Evolutionary conservation across 2,888 invertebrate species (phyloP), one percentile per base, ranked within the genome.

Genomic region (Heteropelma amictum): DNA sequence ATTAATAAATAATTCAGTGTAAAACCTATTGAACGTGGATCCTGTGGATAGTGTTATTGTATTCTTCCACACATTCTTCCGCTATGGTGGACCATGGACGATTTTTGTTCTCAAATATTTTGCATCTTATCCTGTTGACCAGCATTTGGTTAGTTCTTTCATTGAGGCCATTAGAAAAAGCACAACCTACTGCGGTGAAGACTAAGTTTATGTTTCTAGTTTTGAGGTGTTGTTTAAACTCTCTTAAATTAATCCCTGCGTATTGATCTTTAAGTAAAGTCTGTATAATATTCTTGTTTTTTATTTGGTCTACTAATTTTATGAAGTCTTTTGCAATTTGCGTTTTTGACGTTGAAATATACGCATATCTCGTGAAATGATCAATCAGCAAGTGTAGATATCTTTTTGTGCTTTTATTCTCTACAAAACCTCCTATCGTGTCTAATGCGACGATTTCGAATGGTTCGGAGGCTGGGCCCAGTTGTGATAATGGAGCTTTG

Each of bases 111-210:
- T 82, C 79, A 68, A 76, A 79, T 28, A 82, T 82, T 77, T 82
- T 83, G 60, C 83, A 84, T 68, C 83, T 72, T 58, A 84, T 83
- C 77, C 78, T 79, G 45, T 83, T 84, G 2, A 83, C 73, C 33
- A 83, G 38, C 6, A 82, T 82, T 65, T 83, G 81, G 51, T 81
- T 80, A 12, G 78, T 60, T 64, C 80, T 75, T 76, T 79, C 80
- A 47, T 76, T 76, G 26, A 68, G 49, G 14, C 70, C 67, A 30
- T 81, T 80, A 6, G 82, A 81, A 40, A 72, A 72, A 4, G 80
- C 65, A 58, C 73, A 72, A 63, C 80, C 72, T 28, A 80, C 72
- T 35, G 78, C 74, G 8, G 81, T 81, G 60, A 79, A 80, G 40
- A 80, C 54, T 45, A 78, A 19, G 45, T 60, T 61, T 40, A 81